Base-by-base conservation (phyloP, 2,797 vertebrate species). In the Halcyon smyrnensis region DNA sequence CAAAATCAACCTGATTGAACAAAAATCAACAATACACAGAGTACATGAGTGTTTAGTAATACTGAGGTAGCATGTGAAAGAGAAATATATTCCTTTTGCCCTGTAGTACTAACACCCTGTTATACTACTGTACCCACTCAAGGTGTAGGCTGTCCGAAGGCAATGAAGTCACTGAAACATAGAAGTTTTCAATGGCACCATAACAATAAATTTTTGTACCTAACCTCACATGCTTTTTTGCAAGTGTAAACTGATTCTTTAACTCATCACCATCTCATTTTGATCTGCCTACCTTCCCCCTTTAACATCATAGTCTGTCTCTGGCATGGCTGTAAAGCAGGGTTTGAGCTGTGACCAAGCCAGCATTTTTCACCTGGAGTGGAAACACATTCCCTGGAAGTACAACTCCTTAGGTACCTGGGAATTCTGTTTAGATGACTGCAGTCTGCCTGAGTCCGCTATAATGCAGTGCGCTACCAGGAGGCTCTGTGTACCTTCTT, bases 41-140 rank as follows among this genome's bases (percentile, higher is more conserved):
- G 8, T 3, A 1, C 8, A 5, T 45, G 13, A 54, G 8, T 12
- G 14, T 20, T n/a, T 50, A 43, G 8, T 15, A 83, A 62, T 50
- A 27, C 6, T 54, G 37, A 70, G 23, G 28, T 15, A 65, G 8
- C 18, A 30, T 4, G 13, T 37, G 46, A 65, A 69, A 87, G 41
- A 77, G 9, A 59, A 69, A 27, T 43, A n/a, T 11, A 34, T 56
- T 82, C 16, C 18, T 76, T 89, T 84, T 3, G 8, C 5, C 5
- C 8, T 36, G 6, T 9, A 53, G 9, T 43, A 64, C 11, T 28
- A 85, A 43, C 8, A 46, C 10, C 16, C 43, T 46, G 4, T 30
- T 50, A 28, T 0, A 0, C 20, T 39, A 1, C 51, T 28, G 7
- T 23, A 71, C 3, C 15, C 5, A 1, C 18, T 60, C 14, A 71